Evolutionary conservation across 2,113 vertebrate species (phyloP).

Genomic region (Speoplatyrhinus poulsoni): DNA sequence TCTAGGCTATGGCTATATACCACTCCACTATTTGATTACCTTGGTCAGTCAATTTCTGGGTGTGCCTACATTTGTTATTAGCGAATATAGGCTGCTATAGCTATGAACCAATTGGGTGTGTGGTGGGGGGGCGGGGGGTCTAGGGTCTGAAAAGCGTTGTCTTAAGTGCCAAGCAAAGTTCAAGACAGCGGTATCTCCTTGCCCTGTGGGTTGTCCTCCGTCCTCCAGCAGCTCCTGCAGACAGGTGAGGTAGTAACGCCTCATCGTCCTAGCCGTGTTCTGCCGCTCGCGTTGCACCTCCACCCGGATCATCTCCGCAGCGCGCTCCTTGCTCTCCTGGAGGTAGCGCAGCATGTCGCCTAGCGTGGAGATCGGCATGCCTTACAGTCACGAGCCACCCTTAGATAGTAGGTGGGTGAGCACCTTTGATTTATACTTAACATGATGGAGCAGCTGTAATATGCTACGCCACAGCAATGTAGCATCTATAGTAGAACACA

Average conservation of each 20-base stretch:
- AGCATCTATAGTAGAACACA: no score
- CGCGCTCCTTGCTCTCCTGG: constrained; percentile 88
- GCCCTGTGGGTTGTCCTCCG: constrained; percentile 82
- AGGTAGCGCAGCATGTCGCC: constrained; percentile 93
- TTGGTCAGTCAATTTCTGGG: not conserved
- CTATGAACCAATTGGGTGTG: no score
- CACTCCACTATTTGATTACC: no score
- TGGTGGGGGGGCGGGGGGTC: no score
- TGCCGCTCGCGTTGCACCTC: constrained; percentile 88
- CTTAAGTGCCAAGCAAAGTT: not conserved
- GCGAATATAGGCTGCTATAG: no score
- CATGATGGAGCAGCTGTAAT: no score
- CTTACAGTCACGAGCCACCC: no score
- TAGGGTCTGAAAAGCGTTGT: no score
- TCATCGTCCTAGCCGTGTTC: constrained; percentile 89
- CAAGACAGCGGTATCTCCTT: constrained; percentile 22
- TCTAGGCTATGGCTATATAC: no score
- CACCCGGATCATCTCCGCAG: constrained; percentile 84
- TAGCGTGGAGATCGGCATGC: constrained; percentile 42
- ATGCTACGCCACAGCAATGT: no score
- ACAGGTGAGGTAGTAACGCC: constrained; percentile 88
- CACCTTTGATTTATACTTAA: no score
- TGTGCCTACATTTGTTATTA: not conserved
- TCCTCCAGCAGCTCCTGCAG: constrained; percentile 91
- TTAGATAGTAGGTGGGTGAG: no score